Percentiles rank a stretch among this genome's conserved stretches.
Evolutionary conservation across 2,888 invertebrate species (phyloP).

Genomic region (Meganola albula): DNA sequence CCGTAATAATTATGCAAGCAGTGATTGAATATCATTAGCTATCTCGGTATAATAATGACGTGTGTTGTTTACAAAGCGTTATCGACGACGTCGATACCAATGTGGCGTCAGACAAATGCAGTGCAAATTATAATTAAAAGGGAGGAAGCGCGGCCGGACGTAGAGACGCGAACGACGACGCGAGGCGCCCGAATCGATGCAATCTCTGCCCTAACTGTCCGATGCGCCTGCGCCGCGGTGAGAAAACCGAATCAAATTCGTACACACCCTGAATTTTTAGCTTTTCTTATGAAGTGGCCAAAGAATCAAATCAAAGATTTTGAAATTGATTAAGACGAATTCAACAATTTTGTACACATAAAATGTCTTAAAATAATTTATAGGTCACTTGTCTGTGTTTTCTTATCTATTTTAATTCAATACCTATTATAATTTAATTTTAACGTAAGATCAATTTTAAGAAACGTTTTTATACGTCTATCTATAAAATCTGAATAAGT

Average conservation of each 20-base stretch:
- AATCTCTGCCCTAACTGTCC: constrained; percentile 54
- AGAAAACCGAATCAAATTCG: constrained; percentile 57
- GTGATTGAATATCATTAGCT: constrained; percentile 17
- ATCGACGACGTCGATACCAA: constrained; percentile 25
- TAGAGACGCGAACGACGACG: constrained; percentile 52
- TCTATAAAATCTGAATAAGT: constrained; percentile 52
- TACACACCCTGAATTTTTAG: constrained; percentile 50
- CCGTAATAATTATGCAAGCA: background rate
- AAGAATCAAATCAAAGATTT: constrained; percentile 17
- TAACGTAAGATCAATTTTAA: constrained; percentile 20
- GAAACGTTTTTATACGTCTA: constrained; percentile 41
- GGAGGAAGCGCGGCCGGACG: constrained; percentile 69
- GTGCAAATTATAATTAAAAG: constrained; percentile 65
- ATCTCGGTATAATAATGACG: constrained; percentile 24
- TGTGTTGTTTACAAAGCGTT: constrained; percentile 28
- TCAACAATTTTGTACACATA: too few species aligned
- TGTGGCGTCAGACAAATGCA: constrained; percentile 41
- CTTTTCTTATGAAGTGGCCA: constrained; percentile 44
- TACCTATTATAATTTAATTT: too few species aligned
- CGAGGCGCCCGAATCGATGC: constrained; percentile 60
- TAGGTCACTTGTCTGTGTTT: too few species aligned
- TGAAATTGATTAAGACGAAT: too few species aligned
- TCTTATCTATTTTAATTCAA: too few species aligned
- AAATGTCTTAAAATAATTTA: too few species aligned
- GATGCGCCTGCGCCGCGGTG: constrained; percentile 41